A percentile compares a stretch with the other conserved stretches of the same genome.
Evolutionary conservation across 2,888 invertebrate genomes (phyloP).

Genomic region (Dryocosmus kuriphilus): DNA sequence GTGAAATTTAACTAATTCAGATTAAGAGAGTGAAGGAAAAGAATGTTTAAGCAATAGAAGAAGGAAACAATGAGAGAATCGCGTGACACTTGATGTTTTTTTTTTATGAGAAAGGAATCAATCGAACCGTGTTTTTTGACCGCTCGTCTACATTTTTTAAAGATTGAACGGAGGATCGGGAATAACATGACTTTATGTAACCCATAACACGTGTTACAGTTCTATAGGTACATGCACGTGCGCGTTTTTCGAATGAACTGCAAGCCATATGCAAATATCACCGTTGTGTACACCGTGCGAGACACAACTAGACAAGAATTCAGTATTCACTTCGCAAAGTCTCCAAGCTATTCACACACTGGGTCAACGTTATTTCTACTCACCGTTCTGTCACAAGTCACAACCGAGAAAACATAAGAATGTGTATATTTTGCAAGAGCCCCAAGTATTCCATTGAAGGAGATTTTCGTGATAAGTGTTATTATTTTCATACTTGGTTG

Average conservation of each 20-base stretch:
- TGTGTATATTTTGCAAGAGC: not conserved
- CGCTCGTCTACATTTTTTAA: not conserved
- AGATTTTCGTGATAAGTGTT: not conserved
- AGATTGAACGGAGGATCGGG: not conserved
- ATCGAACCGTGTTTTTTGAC: constrained; percentile 11
- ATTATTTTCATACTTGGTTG: not conserved
- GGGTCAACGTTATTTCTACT: not conserved
- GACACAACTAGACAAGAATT: not conserved
- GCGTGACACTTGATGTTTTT: not conserved
- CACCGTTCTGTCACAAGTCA: not conserved
- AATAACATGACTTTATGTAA: constrained; percentile 1
- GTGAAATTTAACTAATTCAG: too few species aligned
- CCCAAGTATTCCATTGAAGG: too few species aligned
- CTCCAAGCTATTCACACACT: not conserved
- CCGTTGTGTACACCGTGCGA: not conserved
- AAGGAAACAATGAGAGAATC: not conserved
- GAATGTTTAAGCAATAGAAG: not conserved
- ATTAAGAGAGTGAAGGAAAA: too few species aligned
- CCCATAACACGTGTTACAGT: not conserved
- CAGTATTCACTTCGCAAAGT: constrained; percentile 7
- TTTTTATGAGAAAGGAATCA: not conserved
- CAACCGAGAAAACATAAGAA: not conserved
- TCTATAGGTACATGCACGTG: not conserved
- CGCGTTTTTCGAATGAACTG: constrained; percentile 5
- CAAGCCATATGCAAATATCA: not conserved